Base-by-base conservation (phyloP, 2,888 invertebrate genomes). In the Cheilosia vulpina region DNA sequence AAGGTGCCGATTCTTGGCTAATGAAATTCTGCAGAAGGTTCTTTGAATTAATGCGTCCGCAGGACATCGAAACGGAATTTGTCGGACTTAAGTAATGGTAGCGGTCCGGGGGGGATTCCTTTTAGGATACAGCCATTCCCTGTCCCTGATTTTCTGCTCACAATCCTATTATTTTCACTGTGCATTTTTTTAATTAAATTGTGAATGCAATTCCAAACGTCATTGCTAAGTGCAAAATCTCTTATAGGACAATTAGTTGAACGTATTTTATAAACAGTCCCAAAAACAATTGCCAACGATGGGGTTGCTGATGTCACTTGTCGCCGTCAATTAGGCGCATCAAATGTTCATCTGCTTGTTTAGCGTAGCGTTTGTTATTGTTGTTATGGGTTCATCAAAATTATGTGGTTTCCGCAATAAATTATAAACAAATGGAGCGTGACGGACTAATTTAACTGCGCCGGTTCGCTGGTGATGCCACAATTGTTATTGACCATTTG, bases 401-500 rank as follows among this genome's bases (percentile, higher is more conserved):
- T 47, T 9, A 47, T 47, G 9, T 9, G 17, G 9, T 9, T 19
- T 17, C 2, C 19, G 9, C 19, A 19, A 17, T 19, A 7, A 17
- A 9, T 17, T 47, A 17, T 9, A 52, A 52, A 19, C 24, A 52
- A 69, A 57, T 45, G 57, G 57, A 57, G 17, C 55, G 47, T 21
- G 45, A 34, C 31, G 31, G 43, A 43, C 62, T 53, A 53, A 73
- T 62, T 72, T 31, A 60, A 72, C 31, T 11, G 17, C 43, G 27
- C 43, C 62, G 31, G 53, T 27, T 31, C 53, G 62, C 11, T 62
- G 62, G 73, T 21, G 55, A 63, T 55, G 63, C 34, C 53, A 21
- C 63, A 63, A 63, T 73, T 55, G 63, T 73, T 73, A 73, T 73
- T 73, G 73, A 53, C 43, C 52, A 53, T 62, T 72, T 72, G 73